Evolutionary conservation across 2,888 invertebrate genomes (phyloP), one percentile per base, ranked within the genome.

Genomic region (Tenodera sinensis): DNA sequence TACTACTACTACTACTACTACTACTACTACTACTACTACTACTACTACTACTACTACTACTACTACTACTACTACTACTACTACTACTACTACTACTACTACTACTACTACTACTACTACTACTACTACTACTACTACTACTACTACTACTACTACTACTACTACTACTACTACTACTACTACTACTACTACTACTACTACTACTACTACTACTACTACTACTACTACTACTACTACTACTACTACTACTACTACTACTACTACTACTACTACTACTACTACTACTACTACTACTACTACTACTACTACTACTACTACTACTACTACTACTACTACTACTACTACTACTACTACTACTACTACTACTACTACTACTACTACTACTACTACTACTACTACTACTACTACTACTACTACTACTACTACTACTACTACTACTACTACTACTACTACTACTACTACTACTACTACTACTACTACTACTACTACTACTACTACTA

Each of bases 11-110:
- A 42, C 42, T 42, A 42, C 42, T 42, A 42, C 42, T 47, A 87
- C 28, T 87, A 87, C 42, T 87, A 87, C 89, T 47, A 89, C 89
- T 34, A 88, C 89, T 87, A 89, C 89, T 87, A 89, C 88, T 30
- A 47, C 47, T 84, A 87, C 28, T 20, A 85, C 71, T 83, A 87
- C 83, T 83, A 30, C 28, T 86, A 86, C 86, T 27, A 27, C 86
- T 86, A 86, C 86, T 30, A 87, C 86, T 42, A 42, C 42, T 42
- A 42, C 9, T 8, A 42, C 42, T 42, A 42, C 42, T 42, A 42
- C 42, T 42, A 42, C 7, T 42, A 42, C 42, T 42, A 42, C 9
- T 42, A 42, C 7, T 42, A 42, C 42, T 42, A 42, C 42, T 42
- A 42, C 42, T 42, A 42, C 9, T 42, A 42, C 42, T 42, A 42